Base-by-base conservation (phyloP, 2,888 invertebrate species). In the Leptinotarsa peninsularis region DNA sequence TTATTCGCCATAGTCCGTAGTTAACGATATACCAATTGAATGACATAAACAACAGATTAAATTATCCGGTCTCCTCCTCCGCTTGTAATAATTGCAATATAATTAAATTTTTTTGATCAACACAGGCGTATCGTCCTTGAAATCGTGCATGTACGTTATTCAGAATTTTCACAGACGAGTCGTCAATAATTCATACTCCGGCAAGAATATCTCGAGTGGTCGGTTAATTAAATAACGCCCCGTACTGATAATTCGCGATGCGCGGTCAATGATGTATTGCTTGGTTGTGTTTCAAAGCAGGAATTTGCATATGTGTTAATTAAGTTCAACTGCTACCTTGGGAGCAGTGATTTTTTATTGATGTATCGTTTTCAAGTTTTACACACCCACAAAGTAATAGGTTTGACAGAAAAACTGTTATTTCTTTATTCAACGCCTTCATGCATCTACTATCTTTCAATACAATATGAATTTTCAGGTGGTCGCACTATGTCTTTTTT, bases 181-280 rank as follows among this genome's bases (percentile, higher is more conserved):
- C 71, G 73, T 77, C 72, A 71, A 77, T 78, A 76, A 78, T 76
- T 74, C 73, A 78, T 76, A 68, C 72, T 15, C 54, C 52, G 73
- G 70, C 76, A 70, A 63, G 71, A 72, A 72, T 70, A 74, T 72
- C 76, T 49, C 18, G 70, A 69, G 67, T 67, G 67, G 72, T 50
- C 60, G 66, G 49, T 21, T 76, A 75, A 76, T 76, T 76, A 71
- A 76, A 76, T 71, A 71, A 78, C 76, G 78, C 78, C 78, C 76
- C 63, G 73, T 75, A 68, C 72, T n/a, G 43, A 70, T 75, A 71
- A 58, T 50, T 58, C 33, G 50, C 52, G 60, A 60, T 69, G 69
- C 21, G 33, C 27, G 69, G 17, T 52, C 23, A 21, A n/a, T 17
- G 52, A 54, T 27, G 33, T 27, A 50, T 70, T 4, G 27, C 15